Evolutionary conservation across 92 coral and sea anemone species (phyloP).

Genomic region (Umimayanthus chanpuru): DNA sequence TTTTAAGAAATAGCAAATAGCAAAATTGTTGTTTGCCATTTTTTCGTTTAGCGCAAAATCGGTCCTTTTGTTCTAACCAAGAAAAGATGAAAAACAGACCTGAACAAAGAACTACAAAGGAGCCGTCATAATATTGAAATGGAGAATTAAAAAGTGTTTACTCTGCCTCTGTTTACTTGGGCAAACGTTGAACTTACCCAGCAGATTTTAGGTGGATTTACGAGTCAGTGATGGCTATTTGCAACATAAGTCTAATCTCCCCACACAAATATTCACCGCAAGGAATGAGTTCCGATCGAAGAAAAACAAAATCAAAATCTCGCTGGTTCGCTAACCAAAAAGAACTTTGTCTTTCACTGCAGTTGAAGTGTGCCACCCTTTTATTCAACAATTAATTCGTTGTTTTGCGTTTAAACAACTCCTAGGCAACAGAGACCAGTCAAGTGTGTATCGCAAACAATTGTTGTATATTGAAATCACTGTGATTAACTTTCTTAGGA

Average conservation of each 20-base stretch:
- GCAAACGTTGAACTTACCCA: not conserved
- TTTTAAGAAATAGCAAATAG: not conserved
- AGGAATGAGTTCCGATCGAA: not conserved
- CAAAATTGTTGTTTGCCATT: not conserved
- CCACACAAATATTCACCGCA: not conserved
- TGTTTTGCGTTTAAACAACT: not conserved
- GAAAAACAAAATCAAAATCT: not conserved
- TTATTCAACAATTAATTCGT: constrained; percentile 1
- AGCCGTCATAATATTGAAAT: constrained; percentile 30
- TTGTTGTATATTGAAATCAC: constrained; percentile 15
- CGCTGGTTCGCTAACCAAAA: not conserved
- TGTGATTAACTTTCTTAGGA: constrained; percentile 5
- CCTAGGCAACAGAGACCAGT: not conserved
- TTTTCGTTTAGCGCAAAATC: not conserved
- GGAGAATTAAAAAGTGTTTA: constrained; percentile 14
- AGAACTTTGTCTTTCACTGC: not conserved
- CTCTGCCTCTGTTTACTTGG: not conserved
- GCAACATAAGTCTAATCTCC: not conserved
- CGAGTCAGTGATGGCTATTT: constrained; percentile 2
- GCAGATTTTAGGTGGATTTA: constrained; percentile 10
- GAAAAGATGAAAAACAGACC: not conserved
- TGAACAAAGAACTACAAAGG: constrained; percentile 11
- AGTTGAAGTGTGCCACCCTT: not conserved
- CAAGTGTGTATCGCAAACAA: constrained; percentile 13
- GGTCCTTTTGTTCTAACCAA: constrained; percentile 2